Evolutionary conservation across 1,140 invertebrate species (phyloP), one percentile per base, ranked within the genome.

Genomic region (Arion vulgaris): DNA sequence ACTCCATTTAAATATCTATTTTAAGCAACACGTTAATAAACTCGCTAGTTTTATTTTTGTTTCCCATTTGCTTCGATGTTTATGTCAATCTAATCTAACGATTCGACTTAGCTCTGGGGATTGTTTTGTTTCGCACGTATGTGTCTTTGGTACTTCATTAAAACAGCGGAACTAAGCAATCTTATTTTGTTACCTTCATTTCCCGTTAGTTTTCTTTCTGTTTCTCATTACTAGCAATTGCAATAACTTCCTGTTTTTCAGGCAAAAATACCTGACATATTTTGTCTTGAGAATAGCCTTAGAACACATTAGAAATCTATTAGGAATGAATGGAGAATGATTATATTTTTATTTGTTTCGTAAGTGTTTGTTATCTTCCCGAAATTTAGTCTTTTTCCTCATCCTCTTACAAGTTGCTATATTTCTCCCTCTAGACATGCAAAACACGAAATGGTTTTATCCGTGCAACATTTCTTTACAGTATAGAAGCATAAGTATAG

Each of bases 1-100:
- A 28, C 11, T 66, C 28, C 17, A 66, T 32, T 66, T 66, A 28
- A 28, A 66, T 19, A 32, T 66, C 62, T 66, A 66, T 66, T 66
- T 66, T 66, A 66, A 66, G 62, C 28, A 28, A 66, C 62, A 17
- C 28, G 62, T 66, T 66, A 28, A 66, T 66, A 32, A 66, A 66
- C 5, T 66, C 7, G 62, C 17, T 66, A 28, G 62, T 7, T 57
- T 57, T 57, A 57, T n/a, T 57, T 15, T 57, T 57, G 2, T 57
- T 57, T 57, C 23, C 19, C 62, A 32, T 28, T 28, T 17, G 5
- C n/a, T 32, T 66, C 28, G n/a, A 1, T 13, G n/a, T 66, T 66
- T 34, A 17, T 32, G 62, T 66, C 62, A 66, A 28, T 28, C 5
- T 66, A 66, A 66, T 32, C 62, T 32, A 17, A 17, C 9, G 28